Evolutionary conservation across 2,797 vertebrate species (phyloP).

Genomic region (Eulemur albifrons): DNA sequence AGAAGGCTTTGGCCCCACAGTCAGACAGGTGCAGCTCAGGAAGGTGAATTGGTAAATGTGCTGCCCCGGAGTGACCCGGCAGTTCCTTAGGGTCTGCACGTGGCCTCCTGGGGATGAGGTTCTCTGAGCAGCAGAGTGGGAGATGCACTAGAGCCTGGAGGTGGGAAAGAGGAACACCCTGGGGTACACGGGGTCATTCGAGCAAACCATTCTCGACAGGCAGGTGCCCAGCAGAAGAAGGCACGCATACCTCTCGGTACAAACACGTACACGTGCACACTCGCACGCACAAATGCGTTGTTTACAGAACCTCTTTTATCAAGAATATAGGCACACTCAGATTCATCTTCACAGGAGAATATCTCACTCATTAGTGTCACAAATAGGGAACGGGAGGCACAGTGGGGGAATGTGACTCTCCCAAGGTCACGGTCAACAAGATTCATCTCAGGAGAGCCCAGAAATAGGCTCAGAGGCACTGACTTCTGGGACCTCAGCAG

Average conservation of each 20-base stretch:
- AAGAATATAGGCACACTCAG: neutral
- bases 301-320: neutral
- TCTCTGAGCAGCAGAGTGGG: neutral
- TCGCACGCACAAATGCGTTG: rapidly evolving
- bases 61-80: neutral
- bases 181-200: neutral
- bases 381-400: neutral
- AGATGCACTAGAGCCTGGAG: neutral
- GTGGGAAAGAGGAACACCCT: neutral
- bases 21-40: neutral
- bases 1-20: neutral
- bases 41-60: neutral
- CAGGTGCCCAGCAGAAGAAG: neutral
- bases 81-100: neutral
- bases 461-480: neutral
- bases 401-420: neutral
- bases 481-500: neutral
- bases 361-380: neutral
- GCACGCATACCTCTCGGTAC: neutral
- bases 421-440: neutral
- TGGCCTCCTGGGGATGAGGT: neutral
- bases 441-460: neutral
- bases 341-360: neutral
- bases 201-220: neutral
- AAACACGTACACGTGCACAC: neutral